Evolutionary conservation across 2,797 vertebrate species (phyloP).

Genomic region (Oreochromis grahami): DNA sequence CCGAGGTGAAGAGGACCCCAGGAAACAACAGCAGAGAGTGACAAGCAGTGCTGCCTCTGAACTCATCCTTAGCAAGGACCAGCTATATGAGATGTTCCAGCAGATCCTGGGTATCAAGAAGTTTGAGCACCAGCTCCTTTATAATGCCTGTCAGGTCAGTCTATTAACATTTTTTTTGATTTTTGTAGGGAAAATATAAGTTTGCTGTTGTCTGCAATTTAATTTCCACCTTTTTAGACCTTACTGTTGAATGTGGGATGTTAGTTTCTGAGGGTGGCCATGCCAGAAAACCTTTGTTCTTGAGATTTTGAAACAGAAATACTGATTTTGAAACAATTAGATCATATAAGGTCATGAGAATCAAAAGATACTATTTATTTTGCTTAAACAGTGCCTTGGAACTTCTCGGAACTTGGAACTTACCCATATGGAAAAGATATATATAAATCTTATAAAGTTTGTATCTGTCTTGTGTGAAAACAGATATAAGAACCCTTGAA

Average conservation of each 20-base stretch:
- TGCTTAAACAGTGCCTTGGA: not conserved
- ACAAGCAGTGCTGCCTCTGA: constrained; percentile 94
- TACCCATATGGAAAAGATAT: not conserved
- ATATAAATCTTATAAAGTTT: no score
- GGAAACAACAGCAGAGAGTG: constrained; percentile 96
- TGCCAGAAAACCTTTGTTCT: not conserved
- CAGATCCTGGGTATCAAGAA: constrained; percentile 98
- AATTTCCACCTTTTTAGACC: no score
- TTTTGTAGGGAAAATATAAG: not conserved
- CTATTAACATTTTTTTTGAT: not conserved
- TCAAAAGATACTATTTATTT: not conserved
- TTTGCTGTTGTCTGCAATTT: not conserved
- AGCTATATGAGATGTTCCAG: constrained; percentile 99
- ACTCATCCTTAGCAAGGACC: constrained; percentile 98
- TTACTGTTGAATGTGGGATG: not conserved
- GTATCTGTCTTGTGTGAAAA: no score
- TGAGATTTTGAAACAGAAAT: not conserved
- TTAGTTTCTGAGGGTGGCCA: not conserved
- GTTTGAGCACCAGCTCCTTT: constrained; percentile 97
- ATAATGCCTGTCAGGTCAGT: constrained; percentile 97
- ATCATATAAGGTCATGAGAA: not conserved
- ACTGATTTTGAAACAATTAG: not conserved
- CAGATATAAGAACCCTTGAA: no score
- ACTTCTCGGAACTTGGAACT: not conserved
- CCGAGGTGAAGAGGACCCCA: constrained; percentile 93